Base-by-base conservation (phyloP, 2,888 invertebrate species). In the Chloroclystis v-ata region DNA sequence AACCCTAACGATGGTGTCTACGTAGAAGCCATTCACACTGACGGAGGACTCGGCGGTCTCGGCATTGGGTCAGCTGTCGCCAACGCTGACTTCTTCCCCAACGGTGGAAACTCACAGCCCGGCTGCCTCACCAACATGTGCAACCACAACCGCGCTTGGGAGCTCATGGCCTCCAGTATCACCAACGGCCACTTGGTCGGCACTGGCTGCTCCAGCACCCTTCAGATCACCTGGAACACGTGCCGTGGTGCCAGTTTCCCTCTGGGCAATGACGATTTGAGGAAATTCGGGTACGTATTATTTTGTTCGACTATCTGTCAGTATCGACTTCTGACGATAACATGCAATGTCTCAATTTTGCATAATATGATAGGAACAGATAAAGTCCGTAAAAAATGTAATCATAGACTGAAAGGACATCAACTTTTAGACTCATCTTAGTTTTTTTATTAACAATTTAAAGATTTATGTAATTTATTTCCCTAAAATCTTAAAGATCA, bases 11-110 rank as follows among this genome's bases (percentile, higher is more conserved):
- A 90, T n/a, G 77, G 58, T 8, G 41, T 66, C 0, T 76, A 75
- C 52, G 75, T 75, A 0, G 77, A 78, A 44, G 74, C 62, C 35
- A 75, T 78, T 38, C 78, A 78, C 44, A 89, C 90, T 40, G 88
- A 78, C 8, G 77, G 89, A 4, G 69, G 68, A 57, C 58, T 67
- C 5, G 69, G 86, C 9, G 66, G 67, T 61, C 69, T 56, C 65
- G 90, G 59, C 66, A 89, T 78, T 14, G 89, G 89, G 0, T 64
- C 72, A 1, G 65, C 79, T 4, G 68, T 90, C 4, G 90, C 83
- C 1, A 75, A 89, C 54, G 89, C 72, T 1, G 90, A 90, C 66
- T 90, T 90, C 69, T 90, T 88, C 83, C 89, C 89, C 10, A 90
- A 91, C 59, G 81, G 84, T 29, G 90, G 90, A 1, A 68, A 52